Percentiles rank a stretch among this genome's conserved stretches.
These are phyloP conservation scores for Xiphophorus maculatus DNA, from an alignment of 2,113 vertebrate species.

Conservation along the genomic window DNA sequence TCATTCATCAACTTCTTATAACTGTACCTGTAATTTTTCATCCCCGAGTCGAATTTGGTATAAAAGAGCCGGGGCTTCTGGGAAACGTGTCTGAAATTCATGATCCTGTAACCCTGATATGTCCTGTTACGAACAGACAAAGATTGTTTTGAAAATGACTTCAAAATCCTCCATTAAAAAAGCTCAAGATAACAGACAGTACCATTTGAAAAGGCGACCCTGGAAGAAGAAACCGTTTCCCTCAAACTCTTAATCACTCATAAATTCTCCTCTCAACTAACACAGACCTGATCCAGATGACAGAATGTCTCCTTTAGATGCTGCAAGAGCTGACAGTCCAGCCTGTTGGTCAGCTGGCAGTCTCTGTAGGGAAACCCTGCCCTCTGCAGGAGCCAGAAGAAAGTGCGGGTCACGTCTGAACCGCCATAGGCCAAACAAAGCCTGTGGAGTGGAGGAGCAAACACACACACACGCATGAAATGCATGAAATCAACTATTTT, in stretches of 20 bases:
- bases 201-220: background rate
- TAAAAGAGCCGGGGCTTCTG: constrained; percentile 90
- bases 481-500: background rate
- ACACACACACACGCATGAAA: background rate
- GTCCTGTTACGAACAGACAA: constrained; percentile 76
- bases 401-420: constrained; percentile 92
- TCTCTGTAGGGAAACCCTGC: constrained; percentile 96
- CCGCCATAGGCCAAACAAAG: constrained; percentile 94
- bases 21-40: constrained; percentile 92
- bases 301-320: constrained; percentile 96
- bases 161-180: background rate
- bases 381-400: constrained; percentile 97
- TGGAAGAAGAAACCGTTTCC: background rate
- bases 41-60: constrained; percentile 95
- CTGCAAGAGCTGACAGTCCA: constrained; percentile 93
- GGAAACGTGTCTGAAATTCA: constrained; percentile 94
- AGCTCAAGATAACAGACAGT: background rate
- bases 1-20: background rate
- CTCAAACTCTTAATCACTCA: background rate
- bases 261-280: background rate
- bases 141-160: background rate
- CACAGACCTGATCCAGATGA: constrained; percentile 92
- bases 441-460: constrained; percentile 66
- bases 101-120: constrained; percentile 96
- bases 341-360: constrained; percentile 88